Evolutionary conservation across 2,888 invertebrate genomes (phyloP).

Genomic region (Bruchidius siliquastri): DNA sequence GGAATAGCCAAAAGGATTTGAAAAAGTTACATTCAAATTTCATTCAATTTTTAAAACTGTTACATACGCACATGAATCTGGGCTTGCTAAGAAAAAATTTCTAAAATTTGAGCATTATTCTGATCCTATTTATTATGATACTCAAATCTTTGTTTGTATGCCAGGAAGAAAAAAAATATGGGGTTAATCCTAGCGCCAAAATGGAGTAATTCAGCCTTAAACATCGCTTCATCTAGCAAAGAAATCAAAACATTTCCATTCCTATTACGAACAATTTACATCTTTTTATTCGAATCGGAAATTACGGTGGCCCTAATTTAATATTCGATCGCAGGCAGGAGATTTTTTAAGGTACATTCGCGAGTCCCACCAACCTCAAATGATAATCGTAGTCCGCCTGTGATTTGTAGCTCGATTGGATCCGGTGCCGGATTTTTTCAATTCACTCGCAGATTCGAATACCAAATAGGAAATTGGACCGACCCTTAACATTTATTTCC

Average conservation of each 20-base stretch:
- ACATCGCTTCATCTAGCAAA: background rate
- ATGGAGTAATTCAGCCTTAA: no score
- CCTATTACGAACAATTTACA: background rate
- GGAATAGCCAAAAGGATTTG: no score
- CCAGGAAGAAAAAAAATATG: no score
- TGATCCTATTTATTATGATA: no score
- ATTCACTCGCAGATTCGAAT: background rate
- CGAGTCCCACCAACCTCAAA: slow-evolving; percentile 5
- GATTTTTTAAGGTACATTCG: slow-evolving; percentile 12
- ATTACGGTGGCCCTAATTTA: slow-evolving; percentile 18
- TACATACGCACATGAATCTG: no score
- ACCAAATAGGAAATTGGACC: background rate
- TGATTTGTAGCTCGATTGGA: background rate
- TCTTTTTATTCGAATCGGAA: slow-evolving; percentile 20
- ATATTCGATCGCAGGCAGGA: slow-evolving; percentile 21
- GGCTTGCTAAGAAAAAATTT: no score
- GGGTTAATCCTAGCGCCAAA: no score
- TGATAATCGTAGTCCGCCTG: background rate
- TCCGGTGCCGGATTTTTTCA: background rate
- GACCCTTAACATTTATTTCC: background rate
- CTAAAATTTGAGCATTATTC: no score
- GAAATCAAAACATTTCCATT: background rate
- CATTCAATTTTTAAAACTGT: no score
- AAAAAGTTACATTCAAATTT: no score
- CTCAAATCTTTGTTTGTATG: no score